Percentiles rank a stretch among this genome's conserved stretches.
These are phyloP conservation scores for Philotrypesis tridentata DNA, from an alignment of 1,140 invertebrate genomes.

Conservation along the genomic window DNA sequence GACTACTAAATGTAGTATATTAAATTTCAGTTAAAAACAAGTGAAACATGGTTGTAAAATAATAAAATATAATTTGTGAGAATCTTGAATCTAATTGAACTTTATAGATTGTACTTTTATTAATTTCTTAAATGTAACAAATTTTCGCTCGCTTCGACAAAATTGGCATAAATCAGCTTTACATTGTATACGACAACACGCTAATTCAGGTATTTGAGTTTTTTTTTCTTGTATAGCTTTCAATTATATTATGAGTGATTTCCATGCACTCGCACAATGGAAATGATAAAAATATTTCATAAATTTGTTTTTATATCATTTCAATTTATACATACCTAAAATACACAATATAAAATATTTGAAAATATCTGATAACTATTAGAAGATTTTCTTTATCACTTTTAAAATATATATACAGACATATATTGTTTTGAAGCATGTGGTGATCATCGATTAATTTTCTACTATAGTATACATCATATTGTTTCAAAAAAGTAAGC, in stretches of 20 bases:
- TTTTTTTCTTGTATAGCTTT: slow-evolving; percentile 11
- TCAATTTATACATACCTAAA: slow-evolving; percentile 34
- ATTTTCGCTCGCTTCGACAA: slow-evolving; percentile 49
- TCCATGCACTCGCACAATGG: slow-evolving; percentile 17
- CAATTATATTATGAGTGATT: slow-evolving; percentile 32
- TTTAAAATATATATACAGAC: slow-evolving; percentile 37
- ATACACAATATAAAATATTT: slow-evolving; percentile 38
- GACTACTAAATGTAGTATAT: slow-evolving; percentile 69
- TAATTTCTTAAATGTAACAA: no score
- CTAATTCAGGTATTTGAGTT: slow-evolving; percentile 46
- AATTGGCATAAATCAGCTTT: slow-evolving; percentile 47
- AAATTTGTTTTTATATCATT: slow-evolving; percentile 38
- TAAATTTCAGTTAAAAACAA: slow-evolving; percentile 55
- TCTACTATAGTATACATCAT: slow-evolving; percentile 33
- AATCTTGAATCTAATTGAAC: no score
- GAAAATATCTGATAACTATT: slow-evolving; percentile 48
- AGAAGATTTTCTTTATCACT: slow-evolving; percentile 33
- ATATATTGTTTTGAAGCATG: slow-evolving; percentile 33
- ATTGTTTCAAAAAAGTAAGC: slow-evolving; percentile 31
- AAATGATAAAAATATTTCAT: slow-evolving; percentile 41
- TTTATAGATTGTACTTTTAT: slow-evolving; percentile 74
- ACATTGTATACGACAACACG: not conserved
- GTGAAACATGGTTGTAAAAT: slow-evolving; percentile 63
- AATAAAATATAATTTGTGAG: slow-evolving; percentile 71
- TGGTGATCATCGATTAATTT: slow-evolving; percentile 11